These are phyloP conservation scores for Oscheius sp. DNA, from an alignment of 2,888 invertebrate genomes.

Conservation along the genomic window DNA sequence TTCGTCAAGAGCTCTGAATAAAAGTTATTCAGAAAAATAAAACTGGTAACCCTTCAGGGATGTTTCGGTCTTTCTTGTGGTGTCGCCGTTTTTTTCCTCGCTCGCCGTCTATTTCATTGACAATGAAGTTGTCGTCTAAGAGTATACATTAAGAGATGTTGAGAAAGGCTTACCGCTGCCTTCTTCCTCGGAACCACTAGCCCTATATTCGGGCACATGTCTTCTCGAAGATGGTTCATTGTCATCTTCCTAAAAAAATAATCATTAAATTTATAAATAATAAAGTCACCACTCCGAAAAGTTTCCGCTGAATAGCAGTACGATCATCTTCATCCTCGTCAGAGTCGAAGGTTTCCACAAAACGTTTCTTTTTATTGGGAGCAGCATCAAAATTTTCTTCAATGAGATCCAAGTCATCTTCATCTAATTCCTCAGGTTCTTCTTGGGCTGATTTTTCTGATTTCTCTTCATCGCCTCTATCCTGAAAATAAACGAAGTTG, in stretches of 20 bases:
- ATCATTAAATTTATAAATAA: conserved; percentile 14
- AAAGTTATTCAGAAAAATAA: conserved; percentile 2
- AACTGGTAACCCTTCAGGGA: conserved; percentile 43
- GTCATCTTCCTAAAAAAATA: conserved; percentile 27
- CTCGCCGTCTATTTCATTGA: conserved; percentile 83
- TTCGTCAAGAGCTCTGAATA: conserved; percentile 77
- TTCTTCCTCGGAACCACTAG: background rate
- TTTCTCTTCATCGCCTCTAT: conserved; percentile 34
- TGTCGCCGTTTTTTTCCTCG: conserved; percentile 38
- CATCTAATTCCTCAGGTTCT: conserved; percentile 81
- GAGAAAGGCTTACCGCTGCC: conserved; percentile 73
- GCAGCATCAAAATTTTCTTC: conserved; percentile 76
- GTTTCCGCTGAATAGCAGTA: conserved; percentile 71
- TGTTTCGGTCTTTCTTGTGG: conserved; percentile 37
- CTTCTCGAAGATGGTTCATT: conserved; percentile 35
- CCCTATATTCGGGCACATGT: background rate
- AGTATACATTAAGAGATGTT: no score
- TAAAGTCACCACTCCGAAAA: conserved; percentile 72
- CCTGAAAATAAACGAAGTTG: no score
- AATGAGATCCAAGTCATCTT: conserved; percentile 96
- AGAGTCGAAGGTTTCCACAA: conserved; percentile 40
- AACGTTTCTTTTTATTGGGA: conserved; percentile 14
- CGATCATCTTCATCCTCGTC: conserved; percentile 50
- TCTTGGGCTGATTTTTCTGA: conserved; percentile 79
- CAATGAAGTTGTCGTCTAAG: conserved; percentile 88